Conservation (phyloP, 2,888 invertebrate species). For the Schizotus pectinicornis region DNA sequence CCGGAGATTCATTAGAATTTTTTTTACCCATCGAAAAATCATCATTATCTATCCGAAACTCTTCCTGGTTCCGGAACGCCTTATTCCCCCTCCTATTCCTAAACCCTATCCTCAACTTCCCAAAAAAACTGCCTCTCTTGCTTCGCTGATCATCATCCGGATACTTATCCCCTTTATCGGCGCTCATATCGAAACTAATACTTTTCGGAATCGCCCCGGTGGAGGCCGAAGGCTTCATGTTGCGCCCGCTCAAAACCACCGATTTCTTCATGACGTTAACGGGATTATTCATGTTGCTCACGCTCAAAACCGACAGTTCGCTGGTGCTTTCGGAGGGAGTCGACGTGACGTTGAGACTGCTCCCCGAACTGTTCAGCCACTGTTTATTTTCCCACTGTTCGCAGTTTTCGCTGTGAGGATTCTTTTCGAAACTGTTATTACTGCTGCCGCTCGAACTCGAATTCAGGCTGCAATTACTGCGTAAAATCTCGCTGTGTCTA, state of each 20-base stretch:
- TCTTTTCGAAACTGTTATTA: constrained; percentile 57
- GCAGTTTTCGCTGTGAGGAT: constrained; percentile 34
- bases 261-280: constrained; percentile 29
- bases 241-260: constrained; percentile 14
- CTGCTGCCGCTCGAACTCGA: constrained; percentile 62
- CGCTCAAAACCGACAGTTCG: constrained; percentile 50
- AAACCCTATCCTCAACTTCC: constrained; percentile 74
- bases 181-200: constrained; percentile 89
- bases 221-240: constrained; percentile 62
- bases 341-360: constrained; percentile 52
- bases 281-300: constrained; percentile 39
- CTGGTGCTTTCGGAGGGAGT: constrained; percentile 54
- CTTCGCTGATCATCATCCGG: constrained; percentile 63
- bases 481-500: constrained; percentile 55
- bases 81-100: constrained; percentile 67
- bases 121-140: constrained; percentile 71
- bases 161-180: constrained; percentile 77
- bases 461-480: constrained; percentile 65
- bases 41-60: constrained; percentile 37
- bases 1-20: constrained; percentile 34
- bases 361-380: constrained; percentile 53
- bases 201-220: constrained; percentile 91
- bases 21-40: constrained; percentile 35
- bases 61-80: constrained; percentile 55
- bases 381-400: constrained; percentile 53